Base-by-base conservation (phyloP, 1,140 invertebrate species). In the Himalopsyche phryganea region DNA sequence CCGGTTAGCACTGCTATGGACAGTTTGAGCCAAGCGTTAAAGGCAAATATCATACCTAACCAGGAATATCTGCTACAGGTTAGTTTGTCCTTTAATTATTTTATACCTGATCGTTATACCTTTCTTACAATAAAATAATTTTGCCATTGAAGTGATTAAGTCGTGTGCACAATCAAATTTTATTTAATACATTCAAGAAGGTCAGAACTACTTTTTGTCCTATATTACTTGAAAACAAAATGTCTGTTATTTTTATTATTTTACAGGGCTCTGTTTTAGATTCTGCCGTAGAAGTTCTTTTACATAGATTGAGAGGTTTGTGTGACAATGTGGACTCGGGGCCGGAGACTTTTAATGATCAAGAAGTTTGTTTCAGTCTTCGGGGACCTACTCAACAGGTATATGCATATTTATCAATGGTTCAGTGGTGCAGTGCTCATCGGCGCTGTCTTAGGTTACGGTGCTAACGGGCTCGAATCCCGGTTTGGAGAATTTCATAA, bases 281-380 rank as follows among this genome's bases (percentile, higher is more conserved):
- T 72, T 85, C 83, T n/a, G 88, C 90, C 41, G 90, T 95, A 10
- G 92, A 96, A 73, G 89, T 94, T n/a, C 79, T 98, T 14, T 76
- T 97, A 11, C 92, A 98, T 69, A 79, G 94, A 65, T 79, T 98
- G 10, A 81, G 93, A 65, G 94, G 95, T 1, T 79, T 97, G 0
- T 97, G 94, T 75, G 95, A 98, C 65, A 96, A 96, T 80, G 89
- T 93, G 5, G 94, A 97, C 69, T 85, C 86, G 52, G 89, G 88
- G 5, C 88, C 91, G 6, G 94, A 97, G 77, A 86, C 85, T 0
- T 98, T 97, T 71, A 84, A 93, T 69, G 94, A 97, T 77, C 89
- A 94, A 66, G 90, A 92, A 79, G 85, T 91, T 66, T 91, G 88
- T 70, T 90, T 91, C 66, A 90, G 84, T 55, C 81, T 92, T 35